Percentiles rank a stretch among this genome's conserved stretches.
phyloP scores from a whole-genome alignment of 2,797 vertebrate genomes.

The Sandelia bainsii region DNA sequence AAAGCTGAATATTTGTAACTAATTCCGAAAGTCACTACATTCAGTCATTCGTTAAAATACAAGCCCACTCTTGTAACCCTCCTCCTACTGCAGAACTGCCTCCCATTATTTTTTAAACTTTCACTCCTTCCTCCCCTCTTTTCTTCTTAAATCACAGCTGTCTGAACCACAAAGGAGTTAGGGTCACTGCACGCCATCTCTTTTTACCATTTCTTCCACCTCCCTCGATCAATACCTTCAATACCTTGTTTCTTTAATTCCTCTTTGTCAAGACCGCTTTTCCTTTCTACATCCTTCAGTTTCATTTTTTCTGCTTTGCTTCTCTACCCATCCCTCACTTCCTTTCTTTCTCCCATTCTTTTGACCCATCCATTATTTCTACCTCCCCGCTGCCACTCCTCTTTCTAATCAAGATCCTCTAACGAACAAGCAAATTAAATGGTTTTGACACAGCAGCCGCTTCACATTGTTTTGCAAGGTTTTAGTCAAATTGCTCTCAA shows the following conservation, averaged over 20 bases:
- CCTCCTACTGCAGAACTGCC: slow-evolving; percentile 35
- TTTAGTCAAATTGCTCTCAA: slow-evolving; percentile 32
- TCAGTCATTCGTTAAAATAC: slow-evolving; percentile 24
- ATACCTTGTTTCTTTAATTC: slow-evolving; percentile 13
- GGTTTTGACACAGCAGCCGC: neutral
- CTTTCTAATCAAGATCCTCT: slow-evolving; percentile 4
- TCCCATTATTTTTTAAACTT: slow-evolving; percentile 4
- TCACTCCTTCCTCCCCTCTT: slow-evolving; percentile 11
- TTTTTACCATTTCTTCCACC: slow-evolving; percentile 6
- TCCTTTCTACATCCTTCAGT: neutral
- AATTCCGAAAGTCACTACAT: slow-evolving; percentile 35
- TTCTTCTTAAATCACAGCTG: slow-evolving; percentile 9
- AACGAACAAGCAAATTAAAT: slow-evolving; percentile 10
- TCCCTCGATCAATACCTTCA: slow-evolving; percentile 8
- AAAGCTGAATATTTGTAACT: slow-evolving; percentile 35
- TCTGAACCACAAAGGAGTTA: neutral
- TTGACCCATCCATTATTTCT: neutral
- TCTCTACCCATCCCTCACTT: neutral
- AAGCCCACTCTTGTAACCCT: slow-evolving; percentile 31
- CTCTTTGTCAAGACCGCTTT: neutral
- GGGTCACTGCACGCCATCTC: neutral
- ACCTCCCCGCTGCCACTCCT: neutral
- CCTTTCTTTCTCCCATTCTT: neutral
- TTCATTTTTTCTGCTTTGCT: neutral
- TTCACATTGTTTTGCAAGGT: slow-evolving; percentile 22